phyloP scores from a whole-genome alignment of 2,113 vertebrate species.

The Arvicanthis niloticus region DNA sequence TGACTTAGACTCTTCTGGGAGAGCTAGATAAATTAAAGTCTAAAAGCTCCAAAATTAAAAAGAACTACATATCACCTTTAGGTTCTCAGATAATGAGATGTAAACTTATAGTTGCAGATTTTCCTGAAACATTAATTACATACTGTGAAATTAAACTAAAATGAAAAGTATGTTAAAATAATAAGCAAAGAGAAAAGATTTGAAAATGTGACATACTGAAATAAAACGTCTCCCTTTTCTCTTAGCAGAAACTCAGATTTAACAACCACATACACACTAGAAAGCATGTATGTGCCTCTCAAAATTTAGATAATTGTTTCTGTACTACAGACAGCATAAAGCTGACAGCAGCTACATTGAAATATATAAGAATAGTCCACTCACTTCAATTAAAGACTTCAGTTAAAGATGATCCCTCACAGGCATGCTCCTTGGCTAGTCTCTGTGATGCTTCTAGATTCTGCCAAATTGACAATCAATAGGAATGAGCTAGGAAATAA shows the following conservation, averaged over 20 bases:
- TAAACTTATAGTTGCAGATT: conserved; percentile 24
- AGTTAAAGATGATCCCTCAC: background rate
- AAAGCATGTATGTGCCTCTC: background rate
- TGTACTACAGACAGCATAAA: background rate
- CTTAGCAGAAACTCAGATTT: background rate
- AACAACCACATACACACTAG: background rate
- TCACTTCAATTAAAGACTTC: background rate
- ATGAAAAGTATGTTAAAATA: background rate
- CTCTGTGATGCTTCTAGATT: no score
- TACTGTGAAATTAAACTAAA: background rate
- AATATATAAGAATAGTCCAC: background rate
- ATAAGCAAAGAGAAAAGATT: background rate
- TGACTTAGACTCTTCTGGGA: conserved; percentile 44
- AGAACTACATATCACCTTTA: conserved; percentile 41
- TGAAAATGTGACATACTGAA: background rate
- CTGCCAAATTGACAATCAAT: background rate
- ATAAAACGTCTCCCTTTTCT: background rate
- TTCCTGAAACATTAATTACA: background rate
- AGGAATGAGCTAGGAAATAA: background rate
- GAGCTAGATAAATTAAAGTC: conserved; percentile 49
- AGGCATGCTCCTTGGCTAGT: background rate
- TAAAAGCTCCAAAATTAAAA: background rate
- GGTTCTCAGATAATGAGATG: conserved; percentile 13
- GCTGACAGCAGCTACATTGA: background rate
- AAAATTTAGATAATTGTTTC: background rate